Conservation (phyloP, 2,888 invertebrate genomes). For the Ormyrus nitidulus region DNA sequence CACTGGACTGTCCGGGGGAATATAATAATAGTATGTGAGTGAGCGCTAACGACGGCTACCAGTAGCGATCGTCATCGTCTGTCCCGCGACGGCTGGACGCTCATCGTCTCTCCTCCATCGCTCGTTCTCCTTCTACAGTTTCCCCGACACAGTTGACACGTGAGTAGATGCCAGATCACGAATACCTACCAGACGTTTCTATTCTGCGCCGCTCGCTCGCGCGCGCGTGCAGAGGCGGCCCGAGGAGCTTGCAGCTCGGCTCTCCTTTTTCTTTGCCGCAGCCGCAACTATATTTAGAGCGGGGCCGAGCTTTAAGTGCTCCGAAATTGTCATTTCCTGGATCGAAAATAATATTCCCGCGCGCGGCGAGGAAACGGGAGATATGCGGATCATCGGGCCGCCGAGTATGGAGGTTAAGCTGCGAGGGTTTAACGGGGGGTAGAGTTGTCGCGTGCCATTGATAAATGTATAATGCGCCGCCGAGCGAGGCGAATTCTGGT, state of each 20-base stretch:
- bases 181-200: slow-evolving; percentile 29
- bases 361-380: not conserved
- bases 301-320: slow-evolving; percentile 27
- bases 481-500: too few species aligned
- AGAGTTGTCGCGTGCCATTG: not conserved
- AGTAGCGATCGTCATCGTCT: too few species aligned
- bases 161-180: slow-evolving; percentile 22
- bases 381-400: not conserved
- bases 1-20: slow-evolving; percentile 60
- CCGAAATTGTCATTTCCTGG: slow-evolving; percentile 50
- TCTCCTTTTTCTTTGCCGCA: not conserved
- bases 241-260: not conserved
- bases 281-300: slow-evolving; percentile 31
- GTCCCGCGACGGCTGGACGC: too few species aligned
- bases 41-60: not conserved
- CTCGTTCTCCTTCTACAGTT: too few species aligned
- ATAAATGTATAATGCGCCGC: too few species aligned
- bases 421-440: not conserved
- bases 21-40: slow-evolving; percentile 15
- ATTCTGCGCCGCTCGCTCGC: not conserved
- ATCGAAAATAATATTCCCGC: slow-evolving; percentile 17
- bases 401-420: not conserved
- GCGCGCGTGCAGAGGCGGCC: too few species aligned
- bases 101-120: too few species aligned
- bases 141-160: slow-evolving; percentile 14